Evolutionary conservation across 2,113 vertebrate species (phyloP).

Genomic region (Neoarius graeffei): DNA sequence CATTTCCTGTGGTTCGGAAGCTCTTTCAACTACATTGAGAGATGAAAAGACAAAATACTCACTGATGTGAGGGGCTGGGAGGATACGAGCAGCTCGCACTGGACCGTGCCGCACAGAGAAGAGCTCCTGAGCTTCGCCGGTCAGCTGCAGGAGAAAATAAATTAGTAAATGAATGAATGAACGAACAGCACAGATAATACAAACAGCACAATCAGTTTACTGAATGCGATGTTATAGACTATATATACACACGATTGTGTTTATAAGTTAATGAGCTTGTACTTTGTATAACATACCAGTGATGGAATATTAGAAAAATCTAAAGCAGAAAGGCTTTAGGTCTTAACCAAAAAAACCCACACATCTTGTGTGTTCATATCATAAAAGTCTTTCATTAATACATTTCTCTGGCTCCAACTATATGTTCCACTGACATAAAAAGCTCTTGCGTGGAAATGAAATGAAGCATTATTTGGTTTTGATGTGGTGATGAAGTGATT

Average conservation of each 20-base stretch:
- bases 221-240: not conserved
- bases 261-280: not conserved
- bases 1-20: not conserved
- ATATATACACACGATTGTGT: not conserved
- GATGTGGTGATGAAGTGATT: constrained; percentile 44
- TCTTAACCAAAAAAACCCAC: too few relatives aligned
- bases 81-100: constrained; percentile 84
- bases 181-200: not conserved
- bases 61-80: constrained; percentile 93
- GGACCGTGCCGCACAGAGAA: constrained; percentile 94
- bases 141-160: constrained; percentile 75
- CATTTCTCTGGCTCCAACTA: not conserved
- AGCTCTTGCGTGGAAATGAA: constrained; percentile 29
- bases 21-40: not conserved
- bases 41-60: constrained; percentile 57
- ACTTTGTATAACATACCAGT: not conserved
- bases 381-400: not conserved
- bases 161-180: too few relatives aligned
- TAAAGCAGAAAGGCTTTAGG: not conserved
- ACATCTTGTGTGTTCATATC: not conserved
- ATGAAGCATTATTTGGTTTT: constrained; percentile 42
- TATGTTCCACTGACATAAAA: constrained; percentile 2
- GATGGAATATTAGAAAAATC: too few relatives aligned
- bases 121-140: constrained; percentile 95
- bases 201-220: not conserved